These are phyloP conservation scores for Drosophila tsacasi DNA, from an alignment of 1,140 invertebrate genomes.

Conservation along the genomic window DNA sequence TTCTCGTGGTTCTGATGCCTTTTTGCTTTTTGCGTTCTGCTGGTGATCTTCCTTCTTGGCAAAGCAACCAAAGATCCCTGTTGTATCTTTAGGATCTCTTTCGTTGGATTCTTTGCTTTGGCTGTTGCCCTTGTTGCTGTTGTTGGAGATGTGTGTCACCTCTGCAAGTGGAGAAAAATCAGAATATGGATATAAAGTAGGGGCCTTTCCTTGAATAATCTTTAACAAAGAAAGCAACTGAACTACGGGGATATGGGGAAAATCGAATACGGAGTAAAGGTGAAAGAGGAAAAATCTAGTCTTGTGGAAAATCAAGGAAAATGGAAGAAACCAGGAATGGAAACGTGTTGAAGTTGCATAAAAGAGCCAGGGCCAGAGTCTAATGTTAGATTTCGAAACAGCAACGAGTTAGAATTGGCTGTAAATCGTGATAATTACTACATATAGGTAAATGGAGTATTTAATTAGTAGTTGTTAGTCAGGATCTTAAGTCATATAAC, in stretches of 20 bases:
- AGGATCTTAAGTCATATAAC: background rate
- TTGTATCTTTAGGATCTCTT: slow-evolving; percentile 34
- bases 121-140: slow-evolving; percentile 34
- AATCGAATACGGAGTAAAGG: background rate
- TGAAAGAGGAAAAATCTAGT: background rate
- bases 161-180: slow-evolving; percentile 79
- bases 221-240: slow-evolving; percentile 31
- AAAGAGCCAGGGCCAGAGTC: background rate
- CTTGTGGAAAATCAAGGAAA: background rate
- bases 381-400: background rate
- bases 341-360: background rate
- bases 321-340: background rate
- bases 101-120: slow-evolving; percentile 44
- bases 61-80: slow-evolving; percentile 61
- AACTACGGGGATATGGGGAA: slow-evolving; percentile 26
- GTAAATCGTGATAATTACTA: no score
- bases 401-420: background rate
- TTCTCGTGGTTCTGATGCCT: slow-evolving; percentile 15
- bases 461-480: background rate
- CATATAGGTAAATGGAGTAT: background rate
- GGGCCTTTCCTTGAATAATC: slow-evolving; percentile 48
- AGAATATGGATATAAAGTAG: slow-evolving; percentile 64
- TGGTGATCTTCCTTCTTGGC: slow-evolving; percentile 36
- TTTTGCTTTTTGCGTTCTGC: slow-evolving; percentile 17
- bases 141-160: slow-evolving; percentile 83